Evolutionary conservation across 2,113 vertebrate genomes (phyloP), one percentile per base, ranked within the genome.

Genomic region (Sakesphorus luctuosus): DNA sequence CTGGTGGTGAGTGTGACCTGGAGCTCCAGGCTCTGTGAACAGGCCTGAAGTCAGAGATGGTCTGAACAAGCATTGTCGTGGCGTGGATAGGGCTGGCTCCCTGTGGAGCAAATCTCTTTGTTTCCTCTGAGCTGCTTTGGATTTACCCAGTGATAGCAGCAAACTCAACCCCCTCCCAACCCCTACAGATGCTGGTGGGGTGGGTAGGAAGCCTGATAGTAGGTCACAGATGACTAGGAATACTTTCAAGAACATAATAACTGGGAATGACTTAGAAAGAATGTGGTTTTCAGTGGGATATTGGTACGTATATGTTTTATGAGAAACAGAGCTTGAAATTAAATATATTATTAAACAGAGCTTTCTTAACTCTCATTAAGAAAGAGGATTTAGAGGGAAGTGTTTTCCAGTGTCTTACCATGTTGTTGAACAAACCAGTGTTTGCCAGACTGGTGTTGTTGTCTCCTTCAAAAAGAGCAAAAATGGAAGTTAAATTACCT

Each of bases 311-410:
- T 18, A 18, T 50, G 49, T 38, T 87, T 77, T 90, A 81, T 50
- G 80, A 72, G 52, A 89, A 88, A 75, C 84, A 66, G 59, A 83
- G 46, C 66, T 96, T 83, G 67, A 68, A 85, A 92, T 76, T 56
- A 71, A 50, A 52, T 40, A 28, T 68, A 31, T 83, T 63, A 61
- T 74, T 83, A 76, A 94, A 33, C 43, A 59, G 50, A 93, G 23
- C 28, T 89, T 87, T 49, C 53, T 59, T 50, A 65, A 69, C 29
- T 91, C 65, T 44, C 33, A 23, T 86, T 84, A 95, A 81, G 24
- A 44, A 24, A 49, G 74, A 86, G 38, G 56, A 15, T 88, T 91
- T 94, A 68, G 66, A 80, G 61, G 24, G 43, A 63, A 73, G 40
- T 6, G 40, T 80, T 84, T 86, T 79, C 44, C 47, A 65, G 28